These are phyloP conservation scores for Sinentomon sp. DNA, from an alignment of 2,888 invertebrate species.

Conservation along the genomic window DNA sequence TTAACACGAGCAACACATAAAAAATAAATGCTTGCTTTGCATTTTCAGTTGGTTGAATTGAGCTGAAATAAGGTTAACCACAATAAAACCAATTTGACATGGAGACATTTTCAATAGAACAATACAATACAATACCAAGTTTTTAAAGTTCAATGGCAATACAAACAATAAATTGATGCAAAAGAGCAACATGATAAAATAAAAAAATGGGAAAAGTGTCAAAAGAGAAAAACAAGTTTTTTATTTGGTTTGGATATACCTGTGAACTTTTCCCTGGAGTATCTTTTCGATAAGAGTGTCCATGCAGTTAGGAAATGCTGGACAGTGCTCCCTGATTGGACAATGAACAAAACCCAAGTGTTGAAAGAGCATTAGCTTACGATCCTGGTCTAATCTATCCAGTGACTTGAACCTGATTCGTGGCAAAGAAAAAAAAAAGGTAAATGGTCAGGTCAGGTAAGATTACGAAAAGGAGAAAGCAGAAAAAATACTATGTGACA, in stretches of 20 bases:
- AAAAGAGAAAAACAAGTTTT: too few species aligned
- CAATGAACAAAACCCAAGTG: constrained; percentile 87
- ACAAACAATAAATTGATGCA: too few species aligned
- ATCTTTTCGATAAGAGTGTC: constrained; percentile 44
- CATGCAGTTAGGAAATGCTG: constrained; percentile 57
- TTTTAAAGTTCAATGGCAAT: too few species aligned
- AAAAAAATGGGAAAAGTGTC: constrained; percentile 15
- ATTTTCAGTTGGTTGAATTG: too few species aligned
- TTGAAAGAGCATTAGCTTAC: constrained; percentile 78
- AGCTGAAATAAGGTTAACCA: too few species aligned
- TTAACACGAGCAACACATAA: too few species aligned
- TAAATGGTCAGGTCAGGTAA: not conserved
- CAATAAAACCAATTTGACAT: too few species aligned
- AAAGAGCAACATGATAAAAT: constrained; percentile 5
- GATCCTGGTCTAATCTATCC: constrained; percentile 74
- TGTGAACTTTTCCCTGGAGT: constrained; percentile 35
- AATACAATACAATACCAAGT: too few species aligned
- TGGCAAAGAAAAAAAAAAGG: too few species aligned
- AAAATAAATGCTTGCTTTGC: too few species aligned
- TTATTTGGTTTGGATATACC: constrained; percentile 22
- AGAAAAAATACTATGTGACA: constrained; percentile 4
- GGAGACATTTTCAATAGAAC: too few species aligned
- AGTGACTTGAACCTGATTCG: constrained; percentile 79
- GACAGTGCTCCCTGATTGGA: constrained; percentile 79
- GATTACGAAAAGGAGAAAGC: constrained; percentile 4